phyloP scores from a whole-genome alignment of 2,888 invertebrate genomes.

The Miltochrista miniata region DNA sequence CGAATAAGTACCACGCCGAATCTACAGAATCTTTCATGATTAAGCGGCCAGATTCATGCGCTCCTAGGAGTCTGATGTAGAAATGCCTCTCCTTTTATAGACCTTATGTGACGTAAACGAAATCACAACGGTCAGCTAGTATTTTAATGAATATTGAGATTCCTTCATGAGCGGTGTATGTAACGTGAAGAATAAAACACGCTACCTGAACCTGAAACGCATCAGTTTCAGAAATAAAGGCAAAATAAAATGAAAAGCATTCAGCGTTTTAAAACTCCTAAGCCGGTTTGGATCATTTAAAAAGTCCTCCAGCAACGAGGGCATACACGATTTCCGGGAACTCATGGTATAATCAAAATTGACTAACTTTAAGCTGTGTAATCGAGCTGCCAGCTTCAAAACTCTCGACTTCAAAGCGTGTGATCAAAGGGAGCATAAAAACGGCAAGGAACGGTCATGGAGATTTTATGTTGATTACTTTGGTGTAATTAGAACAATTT shows the following conservation, averaged over 20 bases:
- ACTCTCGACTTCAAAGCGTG: conserved; percentile 25
- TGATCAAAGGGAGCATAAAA: conserved; percentile 29
- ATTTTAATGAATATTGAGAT: no score
- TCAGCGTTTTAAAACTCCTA: neutral
- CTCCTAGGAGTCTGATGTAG: no score
- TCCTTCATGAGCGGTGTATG: no score
- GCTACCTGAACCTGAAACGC: no score
- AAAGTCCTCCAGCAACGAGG: conserved; percentile 16
- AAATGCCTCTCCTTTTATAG: no score
- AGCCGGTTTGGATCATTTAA: conserved; percentile 10
- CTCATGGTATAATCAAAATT: conserved; percentile 24
- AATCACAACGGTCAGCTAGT: no score
- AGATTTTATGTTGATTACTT: conserved; percentile 44
- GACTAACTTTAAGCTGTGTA: conserved; percentile 28
- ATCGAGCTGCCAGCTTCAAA: conserved; percentile 22
- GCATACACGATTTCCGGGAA: conserved; percentile 15
- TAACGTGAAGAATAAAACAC: no score
- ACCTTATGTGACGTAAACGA: no score
- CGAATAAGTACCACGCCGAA: no score
- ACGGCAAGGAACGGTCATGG: conserved; percentile 25
- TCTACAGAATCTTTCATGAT: no score
- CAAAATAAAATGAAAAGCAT: neutral
- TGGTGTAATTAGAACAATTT: conserved; percentile 40
- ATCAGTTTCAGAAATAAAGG: no score
- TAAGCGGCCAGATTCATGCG: no score